Percentiles rank a stretch among this genome's conserved stretches.
These are phyloP conservation scores for Anabas testudineus DNA, from an alignment of 2,797 vertebrate species.

Conservation along the genomic window DNA sequence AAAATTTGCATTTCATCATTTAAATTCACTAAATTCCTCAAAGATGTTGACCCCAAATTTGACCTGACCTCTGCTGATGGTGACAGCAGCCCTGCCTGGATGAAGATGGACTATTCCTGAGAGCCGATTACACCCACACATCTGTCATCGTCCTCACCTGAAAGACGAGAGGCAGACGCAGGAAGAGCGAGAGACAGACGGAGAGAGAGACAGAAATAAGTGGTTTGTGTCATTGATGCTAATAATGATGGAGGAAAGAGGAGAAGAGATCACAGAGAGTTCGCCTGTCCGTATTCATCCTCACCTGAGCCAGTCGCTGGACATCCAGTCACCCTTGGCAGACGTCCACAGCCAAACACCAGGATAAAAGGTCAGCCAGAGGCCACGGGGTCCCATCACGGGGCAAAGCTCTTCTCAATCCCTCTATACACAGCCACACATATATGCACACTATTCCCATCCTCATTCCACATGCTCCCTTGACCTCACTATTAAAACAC, in stretches of 20 bases:
- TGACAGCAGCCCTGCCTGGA: slow-evolving; percentile 41
- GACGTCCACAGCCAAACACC: slow-evolving; percentile 57
- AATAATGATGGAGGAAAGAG: slow-evolving; percentile 37
- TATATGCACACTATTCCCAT: slow-evolving; percentile 41
- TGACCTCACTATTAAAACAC: slow-evolving; percentile 81
- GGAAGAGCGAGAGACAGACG: slow-evolving; percentile 46
- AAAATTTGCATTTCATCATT: neutral
- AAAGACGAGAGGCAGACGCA: slow-evolving; percentile 67
- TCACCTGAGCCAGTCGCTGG: slow-evolving; percentile 61
- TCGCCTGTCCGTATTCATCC: slow-evolving; percentile 19
- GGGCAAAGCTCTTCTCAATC: slow-evolving; percentile 72
- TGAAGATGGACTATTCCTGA: slow-evolving; percentile 63
- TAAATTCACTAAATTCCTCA: slow-evolving; percentile 6
- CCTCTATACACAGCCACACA: slow-evolving; percentile 62
- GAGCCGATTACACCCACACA: slow-evolving; percentile 47
- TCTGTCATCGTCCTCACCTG: slow-evolving; percentile 75
- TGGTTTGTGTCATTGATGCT: slow-evolving; percentile 29
- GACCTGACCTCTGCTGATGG: slow-evolving; percentile 56
- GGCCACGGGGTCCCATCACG: slow-evolving; percentile 68
- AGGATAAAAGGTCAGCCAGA: slow-evolving; percentile 67
- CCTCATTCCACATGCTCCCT: slow-evolving; percentile 65
- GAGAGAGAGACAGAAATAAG: slow-evolving; percentile 38
- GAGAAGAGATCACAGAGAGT: slow-evolving; percentile 48
- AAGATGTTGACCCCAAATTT: slow-evolving; percentile 29
- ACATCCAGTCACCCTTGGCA: slow-evolving; percentile 66